Base-by-base conservation (phyloP, 2,888 invertebrate genomes). In the Digitonthophagus gazella region DNA sequence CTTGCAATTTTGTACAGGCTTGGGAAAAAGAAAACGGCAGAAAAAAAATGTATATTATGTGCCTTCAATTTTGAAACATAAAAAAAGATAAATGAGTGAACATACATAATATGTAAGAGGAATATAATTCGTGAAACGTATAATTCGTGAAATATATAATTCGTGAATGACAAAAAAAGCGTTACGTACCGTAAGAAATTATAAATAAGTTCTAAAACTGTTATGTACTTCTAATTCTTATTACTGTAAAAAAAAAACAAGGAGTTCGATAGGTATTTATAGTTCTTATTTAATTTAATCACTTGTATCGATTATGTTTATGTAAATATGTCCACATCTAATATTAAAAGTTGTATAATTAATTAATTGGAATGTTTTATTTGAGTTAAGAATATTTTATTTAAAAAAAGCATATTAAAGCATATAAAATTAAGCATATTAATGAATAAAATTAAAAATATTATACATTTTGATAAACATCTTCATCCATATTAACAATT, bases 251-350 rank as follows among this genome's bases (percentile, higher is more conserved):
- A 18, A 61, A 61, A 44, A 44, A 22, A 4, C 28, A 61, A 61
- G n/a, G n/a, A n/a, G n/a, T n/a, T n/a, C n/a, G n/a, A n/a, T n/a
- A n/a, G n/a, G n/a, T 61, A 61, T 61, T 61, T 61, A 61, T 61
- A 61, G 20, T 20, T 18, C 18, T 66, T 69, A 69, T 68, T 69
- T 65, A 69, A 64, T 67, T 58, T 63, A 67, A 64, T 57, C 58
- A 65, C 61, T 20, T 65, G 28, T 44, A 44, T 44, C 28, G 28
- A 11, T 44, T 44, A 67, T 67, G 66, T 66, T 67, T 67, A 67
- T 70, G 67, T 64, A 67, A 63, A 61, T 66, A 65, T 65, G 65
- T 71, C 58, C 65, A 69, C 54, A 67, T 69, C 69, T 71, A 44
- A 6, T 44, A 44, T 44, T 44, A 44, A n/a, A 44, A 44, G 28